Evolutionary conservation across 2,113 vertebrate genomes (phyloP).

Genomic region (Daboia siamensis): DNA sequence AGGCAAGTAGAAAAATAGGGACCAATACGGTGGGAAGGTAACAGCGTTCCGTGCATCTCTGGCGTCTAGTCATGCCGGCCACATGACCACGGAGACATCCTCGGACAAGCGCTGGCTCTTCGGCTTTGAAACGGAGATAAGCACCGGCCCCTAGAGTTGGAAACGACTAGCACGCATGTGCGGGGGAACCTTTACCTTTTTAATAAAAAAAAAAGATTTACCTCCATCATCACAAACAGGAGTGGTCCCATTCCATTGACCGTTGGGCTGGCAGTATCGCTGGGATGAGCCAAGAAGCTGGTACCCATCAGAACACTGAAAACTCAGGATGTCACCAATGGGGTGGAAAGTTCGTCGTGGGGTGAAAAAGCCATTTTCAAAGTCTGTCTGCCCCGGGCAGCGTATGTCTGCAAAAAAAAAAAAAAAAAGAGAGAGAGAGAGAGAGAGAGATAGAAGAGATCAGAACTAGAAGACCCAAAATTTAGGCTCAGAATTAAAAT

Average conservation of each 20-base stretch:
- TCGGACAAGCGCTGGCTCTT: too few relatives aligned
- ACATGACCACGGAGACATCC: too few relatives aligned
- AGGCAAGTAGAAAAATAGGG: too few relatives aligned
- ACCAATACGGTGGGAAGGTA: too few relatives aligned
- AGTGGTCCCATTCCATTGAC: conserved; percentile 77
- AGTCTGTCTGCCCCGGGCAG: conserved; percentile 74
- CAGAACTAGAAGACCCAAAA: background rate
- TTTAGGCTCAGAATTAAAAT: background rate
- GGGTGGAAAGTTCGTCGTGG: conserved; percentile 65
- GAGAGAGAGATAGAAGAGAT: background rate
- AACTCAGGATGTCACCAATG: conserved; percentile 70
- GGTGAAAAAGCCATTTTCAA: conserved; percentile 75
- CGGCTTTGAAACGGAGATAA: too few relatives aligned
- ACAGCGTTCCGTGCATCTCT: too few relatives aligned
- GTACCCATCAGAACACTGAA: conserved; percentile 79
- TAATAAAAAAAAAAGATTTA: conserved; percentile 44
- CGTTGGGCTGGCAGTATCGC: conserved; percentile 74
- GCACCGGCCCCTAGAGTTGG: too few relatives aligned
- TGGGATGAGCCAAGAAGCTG: conserved; percentile 68
- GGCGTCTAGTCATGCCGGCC: too few relatives aligned
- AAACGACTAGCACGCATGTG: too few relatives aligned
- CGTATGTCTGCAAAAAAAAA: conserved; percentile 63
- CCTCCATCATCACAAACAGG: conserved; percentile 77
- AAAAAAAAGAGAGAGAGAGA: background rate
- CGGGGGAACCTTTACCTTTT: too few relatives aligned